Evolutionary conservation across 2,888 invertebrate genomes (phyloP).

Genomic region (Carabus problematicus): DNA sequence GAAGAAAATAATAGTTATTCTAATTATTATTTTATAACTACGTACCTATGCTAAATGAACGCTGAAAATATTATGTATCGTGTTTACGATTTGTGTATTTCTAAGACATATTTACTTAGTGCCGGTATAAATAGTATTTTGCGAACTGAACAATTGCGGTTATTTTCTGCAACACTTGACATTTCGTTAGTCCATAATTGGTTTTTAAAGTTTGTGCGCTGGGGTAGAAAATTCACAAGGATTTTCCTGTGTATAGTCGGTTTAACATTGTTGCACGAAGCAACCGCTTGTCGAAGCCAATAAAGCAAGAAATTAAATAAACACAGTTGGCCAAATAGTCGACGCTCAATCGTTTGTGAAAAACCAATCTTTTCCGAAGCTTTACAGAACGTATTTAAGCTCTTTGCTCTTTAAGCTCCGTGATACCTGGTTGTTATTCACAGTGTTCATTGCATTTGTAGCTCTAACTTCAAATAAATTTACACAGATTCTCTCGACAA

Average conservation of each 20-base stretch:
- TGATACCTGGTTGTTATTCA: no score
- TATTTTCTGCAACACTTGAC: constrained; percentile 31
- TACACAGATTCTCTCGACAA: no score
- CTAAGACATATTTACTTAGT: no score
- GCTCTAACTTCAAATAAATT: no score
- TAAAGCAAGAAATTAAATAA: constrained; percentile 25
- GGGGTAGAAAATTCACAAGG: constrained; percentile 18
- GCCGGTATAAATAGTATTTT: background rate
- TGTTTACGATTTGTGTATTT: no score
- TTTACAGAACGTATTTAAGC: constrained; percentile 35
- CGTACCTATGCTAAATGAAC: background rate
- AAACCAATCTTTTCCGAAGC: constrained; percentile 22
- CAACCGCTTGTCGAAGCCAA: constrained; percentile 6
- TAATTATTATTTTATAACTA: no score
- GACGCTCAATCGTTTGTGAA: constrained; percentile 26
- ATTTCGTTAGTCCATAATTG: constrained; percentile 23
- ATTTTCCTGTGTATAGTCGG: constrained; percentile 7
- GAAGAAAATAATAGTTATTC: no score
- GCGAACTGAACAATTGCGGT: background rate
- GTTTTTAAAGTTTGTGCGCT: constrained; percentile 33
- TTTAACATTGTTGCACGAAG: constrained; percentile 19
- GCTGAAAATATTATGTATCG: constrained; percentile 1
- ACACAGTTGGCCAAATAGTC: constrained; percentile 15
- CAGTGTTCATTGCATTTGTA: no score
- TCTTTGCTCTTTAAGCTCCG: constrained; percentile 15